These are phyloP conservation scores for Nothocercus nigrocapillus DNA, from an alignment of 2,113 vertebrate genomes.

Conservation along the genomic window DNA sequence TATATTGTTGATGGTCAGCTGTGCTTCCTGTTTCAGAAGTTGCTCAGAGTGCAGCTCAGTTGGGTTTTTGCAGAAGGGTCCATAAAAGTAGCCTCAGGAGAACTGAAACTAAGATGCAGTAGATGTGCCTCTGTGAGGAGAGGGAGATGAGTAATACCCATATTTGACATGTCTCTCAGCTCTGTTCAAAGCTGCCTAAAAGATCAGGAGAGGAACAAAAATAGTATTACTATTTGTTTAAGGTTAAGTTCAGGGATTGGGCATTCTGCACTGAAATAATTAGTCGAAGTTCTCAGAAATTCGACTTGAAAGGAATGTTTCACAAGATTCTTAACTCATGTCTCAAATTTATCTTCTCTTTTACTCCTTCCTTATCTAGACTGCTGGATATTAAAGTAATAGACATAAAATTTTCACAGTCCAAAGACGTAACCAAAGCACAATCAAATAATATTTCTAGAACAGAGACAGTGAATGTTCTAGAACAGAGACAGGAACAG, in stretches of 20 bases:
- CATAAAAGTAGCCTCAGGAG: conserved; percentile 31
- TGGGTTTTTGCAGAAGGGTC: not conserved
- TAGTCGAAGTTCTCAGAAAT: not conserved
- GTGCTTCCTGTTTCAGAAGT: not conserved
- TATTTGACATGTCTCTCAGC: not conserved
- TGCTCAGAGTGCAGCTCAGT: not conserved
- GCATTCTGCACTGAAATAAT: not conserved
- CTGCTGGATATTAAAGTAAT: not conserved
- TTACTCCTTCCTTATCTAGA: not conserved
- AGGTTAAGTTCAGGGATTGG: not conserved
- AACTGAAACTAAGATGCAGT: conserved; percentile 50
- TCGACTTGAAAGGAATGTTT: not conserved
- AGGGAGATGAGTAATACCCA: not conserved
- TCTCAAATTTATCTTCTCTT: not conserved
- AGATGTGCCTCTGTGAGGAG: not conserved
- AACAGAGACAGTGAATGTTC: not conserved
- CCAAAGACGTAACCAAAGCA: not conserved
- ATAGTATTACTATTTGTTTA: not conserved
- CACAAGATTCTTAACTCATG: not conserved
- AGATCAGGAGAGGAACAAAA: not conserved
- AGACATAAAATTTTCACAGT: not conserved
- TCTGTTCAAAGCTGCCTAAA: not conserved
- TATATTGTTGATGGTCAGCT: not conserved
- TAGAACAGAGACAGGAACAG: conserved; percentile 10
- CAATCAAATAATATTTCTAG: not conserved